Base-by-base conservation (phyloP, 37 sponge, comb jelly and placozoan genomes). In the Corticium candelabrum region DNA sequence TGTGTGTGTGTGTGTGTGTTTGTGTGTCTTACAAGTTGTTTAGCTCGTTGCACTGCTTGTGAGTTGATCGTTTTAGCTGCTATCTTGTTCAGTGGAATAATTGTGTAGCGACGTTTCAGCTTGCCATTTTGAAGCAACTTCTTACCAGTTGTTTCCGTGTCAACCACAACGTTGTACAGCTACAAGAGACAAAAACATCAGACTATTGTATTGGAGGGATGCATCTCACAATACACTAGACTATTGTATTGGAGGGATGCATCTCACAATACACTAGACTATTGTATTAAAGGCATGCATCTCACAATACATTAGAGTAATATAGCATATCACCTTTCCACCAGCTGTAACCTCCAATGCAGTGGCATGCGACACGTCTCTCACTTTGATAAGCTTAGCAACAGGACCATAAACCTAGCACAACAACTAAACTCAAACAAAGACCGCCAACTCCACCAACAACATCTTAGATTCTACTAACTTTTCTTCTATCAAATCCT, bases 1-100 rank as follows among this genome's bases (percentile, higher is more conserved):
- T 3, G 39, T 78, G 37, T 43, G 3, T 71, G 34, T 68, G 68
- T 78, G 35, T 62, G 37, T 68, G 69, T 30, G 40, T 38, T 7
- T 68, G 36, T 35, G 33, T 38, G 37, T 21, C 94, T 80, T 31
- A 93, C 92, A 73, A 94, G 82, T 3, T 76, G 27, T 57, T 88
- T 83, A 35, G 92, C 92, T 38, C 78, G 81, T 79, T 68, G 87
- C 43, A 88, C 82, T 11, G 69, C 77, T 32, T 86, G 84, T 41
- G 41, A 29, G 5, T 77, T 80, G 79, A 97, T 87, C 32, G 78
- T 73, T 37, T 74, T 56, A 30, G 88, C 73, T 1, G 77, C 68
- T 35, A 97, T 97, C 76, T 97, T 94, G 84, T 97, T 97, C 37
- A 97, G 90, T 2, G 99, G 99, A 37, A 97, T 89, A 80, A 97